Evolutionary conservation across 1,140 invertebrate genomes (phyloP), one percentile per base, ranked within the genome.

Genomic region (Papilio polyxenes): DNA sequence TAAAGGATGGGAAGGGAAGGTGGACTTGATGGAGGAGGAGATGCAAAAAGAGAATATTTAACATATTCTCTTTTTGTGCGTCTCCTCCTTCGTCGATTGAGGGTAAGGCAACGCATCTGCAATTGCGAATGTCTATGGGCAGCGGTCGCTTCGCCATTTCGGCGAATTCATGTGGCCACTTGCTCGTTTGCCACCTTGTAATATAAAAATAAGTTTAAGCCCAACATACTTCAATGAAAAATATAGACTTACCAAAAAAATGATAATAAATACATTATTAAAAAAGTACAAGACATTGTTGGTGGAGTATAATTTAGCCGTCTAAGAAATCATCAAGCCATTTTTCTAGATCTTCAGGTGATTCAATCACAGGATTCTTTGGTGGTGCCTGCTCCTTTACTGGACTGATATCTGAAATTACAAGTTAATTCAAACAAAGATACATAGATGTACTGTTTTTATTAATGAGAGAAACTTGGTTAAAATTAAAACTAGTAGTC

Each of bases 311-410:
- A 77, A 72, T 37, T 87, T 83, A 88, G 75, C 82, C 86, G 75
- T 94, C 93, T 83, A 95, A 89, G 83, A 92, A 94, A 81, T 95
- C 94, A 76, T 94, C 93, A 2, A 95, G 87, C 94, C 94, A 95
- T 83, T 94, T 93, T 83, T 95, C 93, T 13, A 95, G 85, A 84
- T 95, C 92, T 85, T 92, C 93, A 11, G 93, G 90, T 82, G 92
- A 92, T 90, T 93, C 89, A 10, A 92, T 92, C 17, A 91, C 87
- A 62, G 90, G 88, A 84, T 87, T 91, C 48, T 79, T 75, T 74
- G 80, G 62, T 8, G 75, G 56, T 62, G 76, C 75, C 72, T 59
- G 51, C 56, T 75, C 40, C 82, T 82, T 75, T 48, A 65, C 40
- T 15, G 77, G 59, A 78, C 31, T 53, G 31, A 74, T 49, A 82